Percentiles rank a stretch among this genome's conserved stretches.
phyloP scores from a whole-genome alignment of 2,888 invertebrate species.

The Chalcosyrphus nemorum region DNA sequence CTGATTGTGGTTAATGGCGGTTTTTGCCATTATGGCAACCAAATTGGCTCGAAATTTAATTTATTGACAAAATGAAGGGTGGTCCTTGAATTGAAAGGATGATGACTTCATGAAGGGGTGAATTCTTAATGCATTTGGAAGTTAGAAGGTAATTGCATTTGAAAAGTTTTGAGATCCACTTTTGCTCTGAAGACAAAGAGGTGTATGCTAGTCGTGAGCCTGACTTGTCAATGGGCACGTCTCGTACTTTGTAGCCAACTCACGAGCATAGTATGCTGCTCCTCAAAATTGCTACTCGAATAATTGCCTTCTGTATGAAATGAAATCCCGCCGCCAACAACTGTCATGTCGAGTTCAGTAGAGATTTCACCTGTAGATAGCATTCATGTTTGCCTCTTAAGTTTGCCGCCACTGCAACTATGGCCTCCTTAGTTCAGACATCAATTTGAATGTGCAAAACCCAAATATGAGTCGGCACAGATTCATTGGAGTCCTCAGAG shows the following conservation, averaged over 20 bases:
- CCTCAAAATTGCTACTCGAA: conserved; percentile 11
- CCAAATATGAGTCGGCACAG: conserved; percentile 70
- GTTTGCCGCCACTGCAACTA: conserved; percentile 54
- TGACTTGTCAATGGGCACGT: neutral
- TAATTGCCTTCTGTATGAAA: conserved; percentile 33
- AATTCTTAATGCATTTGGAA: conserved; percentile 37
- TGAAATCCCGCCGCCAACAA: conserved; percentile 8
- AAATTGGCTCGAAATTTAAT: conserved; percentile 71
- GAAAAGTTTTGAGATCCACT: neutral
- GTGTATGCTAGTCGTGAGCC: no score
- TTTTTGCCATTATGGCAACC: conserved; percentile 68
- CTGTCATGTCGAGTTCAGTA: conserved; percentile 52
- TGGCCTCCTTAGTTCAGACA: conserved; percentile 1
- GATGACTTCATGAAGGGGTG: conserved; percentile 1
- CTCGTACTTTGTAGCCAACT: conserved; percentile 5
- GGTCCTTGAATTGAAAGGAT: neutral
- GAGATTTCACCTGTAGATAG: conserved; percentile 64
- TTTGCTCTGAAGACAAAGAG: no score
- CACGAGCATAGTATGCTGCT: neutral
- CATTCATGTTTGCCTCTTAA: conserved; percentile 34
- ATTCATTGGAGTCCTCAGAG: conserved; percentile 63
- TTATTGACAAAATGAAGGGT: conserved; percentile 65
- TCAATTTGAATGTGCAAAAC: conserved; percentile 51
- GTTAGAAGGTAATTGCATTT: conserved; percentile 28
- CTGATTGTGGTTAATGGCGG: conserved; percentile 72